These are phyloP conservation scores for Leptoclinus maculatus DNA, from an alignment of 2,797 vertebrate species.

Conservation along the genomic window DNA sequence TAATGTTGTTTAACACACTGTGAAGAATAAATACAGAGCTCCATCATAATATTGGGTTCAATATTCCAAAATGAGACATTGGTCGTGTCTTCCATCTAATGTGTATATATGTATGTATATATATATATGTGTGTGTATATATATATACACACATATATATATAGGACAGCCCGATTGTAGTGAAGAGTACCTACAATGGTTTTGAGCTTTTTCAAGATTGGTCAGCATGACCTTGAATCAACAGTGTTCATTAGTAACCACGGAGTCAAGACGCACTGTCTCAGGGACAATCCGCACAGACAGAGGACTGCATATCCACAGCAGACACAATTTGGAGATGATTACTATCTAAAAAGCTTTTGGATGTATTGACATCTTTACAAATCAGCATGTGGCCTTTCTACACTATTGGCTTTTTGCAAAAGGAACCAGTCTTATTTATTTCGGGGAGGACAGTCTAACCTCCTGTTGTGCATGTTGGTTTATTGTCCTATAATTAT, in stretches of 20 bases:
- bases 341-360: conserved; percentile 32
- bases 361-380: conserved; percentile 26
- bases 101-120: not conserved
- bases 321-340: conserved; percentile 46
- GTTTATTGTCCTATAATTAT: not conserved
- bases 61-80: too few relatives aligned
- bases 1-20: not conserved
- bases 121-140: too few relatives aligned
- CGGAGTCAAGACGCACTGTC: conserved; percentile 18
- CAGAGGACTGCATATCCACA: conserved; percentile 27
- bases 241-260: conserved; percentile 64
- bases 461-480: conserved; percentile 2
- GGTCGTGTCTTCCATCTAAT: too few relatives aligned
- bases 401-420: conserved; percentile 4
- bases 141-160: too few relatives aligned
- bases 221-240: conserved; percentile 73
- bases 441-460: not conserved
- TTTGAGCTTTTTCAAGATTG: conserved; percentile 59
- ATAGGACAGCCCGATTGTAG: not conserved
- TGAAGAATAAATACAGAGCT: not conserved
- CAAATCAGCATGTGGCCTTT: not conserved
- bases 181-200: conserved; percentile 58
- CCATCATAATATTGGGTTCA: not conserved
- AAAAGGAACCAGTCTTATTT: conserved; percentile 12
- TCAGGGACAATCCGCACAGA: conserved; percentile 9